phyloP scores from a whole-genome alignment of 2,888 invertebrate species.

The Tineola bisselliella region DNA sequence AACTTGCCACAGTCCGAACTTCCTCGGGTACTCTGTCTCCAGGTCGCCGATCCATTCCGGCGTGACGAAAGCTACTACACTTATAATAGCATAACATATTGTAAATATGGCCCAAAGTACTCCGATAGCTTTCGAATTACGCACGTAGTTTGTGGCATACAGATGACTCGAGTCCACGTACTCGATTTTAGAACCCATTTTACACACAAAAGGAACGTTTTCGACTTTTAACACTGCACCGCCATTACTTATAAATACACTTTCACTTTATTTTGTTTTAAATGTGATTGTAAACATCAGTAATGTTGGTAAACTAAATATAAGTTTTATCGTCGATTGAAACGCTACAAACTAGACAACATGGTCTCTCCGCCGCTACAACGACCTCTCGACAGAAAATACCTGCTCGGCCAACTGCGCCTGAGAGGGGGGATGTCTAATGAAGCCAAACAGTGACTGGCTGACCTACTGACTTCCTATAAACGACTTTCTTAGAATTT shows the following conservation, averaged over 20 bases:
- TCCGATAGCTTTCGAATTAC: slow-evolving; percentile 94
- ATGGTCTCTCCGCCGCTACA: neutral
- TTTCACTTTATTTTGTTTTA: neutral
- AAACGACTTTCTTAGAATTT: neutral
- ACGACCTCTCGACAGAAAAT: slow-evolving; percentile 6
- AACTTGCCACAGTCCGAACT: slow-evolving; percentile 92
- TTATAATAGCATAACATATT: slow-evolving; percentile 95
- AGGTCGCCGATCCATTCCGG: slow-evolving; percentile 92
- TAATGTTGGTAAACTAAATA: neutral
- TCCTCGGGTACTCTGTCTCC: slow-evolving; percentile 86
- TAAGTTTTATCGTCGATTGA: neutral
- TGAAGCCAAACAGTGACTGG: slow-evolving; percentile 28
- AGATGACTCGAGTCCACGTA: slow-evolving; percentile 92
- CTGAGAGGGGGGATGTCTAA: slow-evolving; percentile 21
- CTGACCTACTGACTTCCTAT: slow-evolving; percentile 38
- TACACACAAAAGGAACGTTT: slow-evolving; percentile 16
- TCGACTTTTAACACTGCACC: slow-evolving; percentile 20
- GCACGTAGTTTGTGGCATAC: slow-evolving; percentile 89
- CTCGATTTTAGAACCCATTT: slow-evolving; percentile 91
- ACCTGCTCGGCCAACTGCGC: neutral
- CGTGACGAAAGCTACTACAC: slow-evolving; percentile 93
- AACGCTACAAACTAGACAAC: neutral
- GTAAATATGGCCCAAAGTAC: slow-evolving; percentile 98
- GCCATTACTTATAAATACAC: neutral
- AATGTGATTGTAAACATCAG: neutral